Evolutionary conservation across 1,140 invertebrate genomes (phyloP).

Genomic region (Venustaconcha ellipsiformis): DNA sequence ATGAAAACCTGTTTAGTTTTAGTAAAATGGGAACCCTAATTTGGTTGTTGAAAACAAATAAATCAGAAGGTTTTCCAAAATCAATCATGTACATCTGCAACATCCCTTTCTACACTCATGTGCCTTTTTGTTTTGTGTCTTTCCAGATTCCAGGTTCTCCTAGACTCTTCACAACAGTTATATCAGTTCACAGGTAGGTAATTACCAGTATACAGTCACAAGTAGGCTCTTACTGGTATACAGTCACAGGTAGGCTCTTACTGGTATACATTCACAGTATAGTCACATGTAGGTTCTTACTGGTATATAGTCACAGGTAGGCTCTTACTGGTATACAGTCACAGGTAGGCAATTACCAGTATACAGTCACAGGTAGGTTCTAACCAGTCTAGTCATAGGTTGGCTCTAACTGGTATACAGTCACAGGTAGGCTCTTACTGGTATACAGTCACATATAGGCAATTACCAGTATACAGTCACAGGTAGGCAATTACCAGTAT

Average conservation of each 20-base stretch:
- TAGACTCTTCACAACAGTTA: conserved; percentile 90
- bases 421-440: conserved; percentile 28
- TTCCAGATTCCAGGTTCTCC: conserved; percentile 78
- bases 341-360: conserved; percentile 62
- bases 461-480: conserved; percentile 38
- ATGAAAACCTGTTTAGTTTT: too few relatives aligned
- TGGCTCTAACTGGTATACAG: too few relatives aligned
- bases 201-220: too few relatives aligned
- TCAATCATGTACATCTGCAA: not conserved
- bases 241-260: too few relatives aligned
- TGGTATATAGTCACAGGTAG: conserved; percentile 65
- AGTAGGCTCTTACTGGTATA: too few relatives aligned
- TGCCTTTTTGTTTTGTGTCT: not conserved
- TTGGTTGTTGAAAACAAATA: too few relatives aligned
- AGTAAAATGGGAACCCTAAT: too few relatives aligned
- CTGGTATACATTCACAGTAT: conserved; percentile 60
- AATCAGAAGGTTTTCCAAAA: too few relatives aligned
- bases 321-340: conserved; percentile 24
- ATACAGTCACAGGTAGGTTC: conserved; percentile 68
- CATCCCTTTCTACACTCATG: not conserved
- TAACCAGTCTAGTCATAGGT: too few relatives aligned
- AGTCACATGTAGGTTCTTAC: conserved; percentile 54
- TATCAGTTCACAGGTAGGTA: conserved; percentile 77
- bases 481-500: too few relatives aligned
- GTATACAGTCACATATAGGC: too few relatives aligned